Evolutionary conservation across 2,797 vertebrate genomes (phyloP).

Genomic region (Alauda arvensis): DNA sequence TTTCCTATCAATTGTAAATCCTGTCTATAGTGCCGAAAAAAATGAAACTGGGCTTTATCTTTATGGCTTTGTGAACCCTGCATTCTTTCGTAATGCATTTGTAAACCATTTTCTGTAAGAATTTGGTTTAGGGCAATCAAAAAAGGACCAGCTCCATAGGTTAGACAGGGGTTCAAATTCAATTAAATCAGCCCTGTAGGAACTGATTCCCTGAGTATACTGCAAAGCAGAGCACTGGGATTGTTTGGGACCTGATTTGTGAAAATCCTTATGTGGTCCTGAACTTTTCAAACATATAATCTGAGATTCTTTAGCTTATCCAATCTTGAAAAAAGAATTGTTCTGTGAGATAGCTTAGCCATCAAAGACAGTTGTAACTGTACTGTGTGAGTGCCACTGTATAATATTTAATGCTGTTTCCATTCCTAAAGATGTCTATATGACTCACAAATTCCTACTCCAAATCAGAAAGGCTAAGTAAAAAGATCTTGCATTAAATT

Average conservation of each 20-base stretch:
- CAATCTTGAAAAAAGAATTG: background rate
- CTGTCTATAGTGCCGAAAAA: conserved; percentile 10
- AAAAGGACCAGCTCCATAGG: conserved; percentile 7
- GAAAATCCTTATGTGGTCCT: conserved; percentile 8
- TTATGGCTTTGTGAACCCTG: conserved; percentile 6
- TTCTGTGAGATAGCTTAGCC: background rate
- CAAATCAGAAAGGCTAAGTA: background rate
- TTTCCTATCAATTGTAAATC: conserved; percentile 5
- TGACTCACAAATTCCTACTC: conserved; percentile 10
- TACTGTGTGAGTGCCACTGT: background rate
- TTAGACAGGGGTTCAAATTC: conserved; percentile 29
- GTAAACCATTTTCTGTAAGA: conserved; percentile 26
- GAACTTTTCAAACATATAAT: conserved; percentile 10
- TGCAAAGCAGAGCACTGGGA: background rate
- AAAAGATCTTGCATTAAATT: background rate
- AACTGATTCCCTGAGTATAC: background rate
- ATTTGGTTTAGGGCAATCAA: conserved; percentile 40
- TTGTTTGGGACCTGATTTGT: conserved; percentile 11
- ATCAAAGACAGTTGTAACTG: conserved; percentile 17
- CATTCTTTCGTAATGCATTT: conserved; percentile 12
- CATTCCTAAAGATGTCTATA: background rate
- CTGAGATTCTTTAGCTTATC: background rate
- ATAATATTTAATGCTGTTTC: conserved; percentile 13
- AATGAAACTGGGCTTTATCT: conserved; percentile 16
- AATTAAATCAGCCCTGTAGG: conserved; percentile 38